Conservation (phyloP, 2,113 vertebrate genomes). For the Castor canadensis region DNA sequence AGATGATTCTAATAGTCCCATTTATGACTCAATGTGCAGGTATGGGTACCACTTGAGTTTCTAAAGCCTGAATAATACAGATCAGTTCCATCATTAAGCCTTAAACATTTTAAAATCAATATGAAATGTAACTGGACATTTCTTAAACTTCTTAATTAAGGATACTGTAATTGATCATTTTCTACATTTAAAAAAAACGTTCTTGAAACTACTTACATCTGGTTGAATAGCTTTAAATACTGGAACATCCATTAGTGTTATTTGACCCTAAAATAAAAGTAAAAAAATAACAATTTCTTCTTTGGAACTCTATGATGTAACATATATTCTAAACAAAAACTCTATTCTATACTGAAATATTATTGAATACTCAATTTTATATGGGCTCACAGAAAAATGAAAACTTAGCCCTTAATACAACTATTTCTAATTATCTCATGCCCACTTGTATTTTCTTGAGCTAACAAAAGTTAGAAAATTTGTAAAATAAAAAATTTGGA, state of each 20-base stretch:
- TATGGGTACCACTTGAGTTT: not conserved
- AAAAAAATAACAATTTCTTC: not conserved
- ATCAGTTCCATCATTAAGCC: not conserved
- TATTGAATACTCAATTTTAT: slow-evolving; percentile 9
- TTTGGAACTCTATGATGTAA: not conserved
- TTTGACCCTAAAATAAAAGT: slow-evolving; percentile 91
- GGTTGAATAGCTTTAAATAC: slow-evolving; percentile 99
- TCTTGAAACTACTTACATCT: slow-evolving; percentile 89
- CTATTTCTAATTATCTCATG: not conserved
- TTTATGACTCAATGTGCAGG: not conserved
- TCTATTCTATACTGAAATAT: slow-evolving; percentile 1
- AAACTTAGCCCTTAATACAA: slow-evolving; percentile 6
- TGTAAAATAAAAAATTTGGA: not conserved
- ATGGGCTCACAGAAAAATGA: not conserved
- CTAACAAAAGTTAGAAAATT: not conserved
- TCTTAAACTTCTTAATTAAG: not conserved
- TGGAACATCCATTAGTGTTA: slow-evolving; percentile 98
- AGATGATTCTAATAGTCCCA: not conserved
- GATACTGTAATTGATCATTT: not conserved
- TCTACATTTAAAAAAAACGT: slow-evolving; percentile 58
- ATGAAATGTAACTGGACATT: not conserved
- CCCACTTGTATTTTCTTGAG: not conserved
- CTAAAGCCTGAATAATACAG: not conserved
- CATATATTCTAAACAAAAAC: slow-evolving; percentile 40
- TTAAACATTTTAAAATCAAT: slow-evolving; percentile 36